Conservation (phyloP, 2,797 vertebrate genomes). For the Micropoecilia bifurca region DNA sequence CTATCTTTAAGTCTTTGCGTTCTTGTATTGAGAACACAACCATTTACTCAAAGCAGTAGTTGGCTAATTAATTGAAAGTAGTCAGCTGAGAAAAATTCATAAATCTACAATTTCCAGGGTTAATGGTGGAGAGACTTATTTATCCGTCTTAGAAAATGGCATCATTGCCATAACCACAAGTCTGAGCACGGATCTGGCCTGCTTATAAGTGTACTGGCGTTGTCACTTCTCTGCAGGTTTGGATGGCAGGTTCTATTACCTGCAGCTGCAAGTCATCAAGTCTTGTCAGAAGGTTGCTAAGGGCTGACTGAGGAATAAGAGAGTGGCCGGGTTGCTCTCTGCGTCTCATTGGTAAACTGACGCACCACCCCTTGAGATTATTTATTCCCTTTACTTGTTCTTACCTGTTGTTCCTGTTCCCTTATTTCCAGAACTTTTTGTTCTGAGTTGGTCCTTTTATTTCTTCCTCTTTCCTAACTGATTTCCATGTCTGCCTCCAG, state of each 20-base stretch:
- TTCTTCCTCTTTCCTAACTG: background rate
- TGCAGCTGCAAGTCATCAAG: background rate
- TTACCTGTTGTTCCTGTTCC: background rate
- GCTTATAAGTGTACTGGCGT: background rate
- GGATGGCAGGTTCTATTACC: background rate
- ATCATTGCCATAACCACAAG: background rate
- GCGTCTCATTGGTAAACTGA: background rate
- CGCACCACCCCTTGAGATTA: background rate
- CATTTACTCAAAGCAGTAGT: slow-evolving; percentile 18
- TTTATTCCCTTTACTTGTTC: background rate
- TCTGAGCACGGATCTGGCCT: background rate
- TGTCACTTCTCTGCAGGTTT: background rate
- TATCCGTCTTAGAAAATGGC: background rate
- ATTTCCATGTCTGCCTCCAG: background rate
- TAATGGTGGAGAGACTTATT: background rate
- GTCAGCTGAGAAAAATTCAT: slow-evolving; percentile 44
- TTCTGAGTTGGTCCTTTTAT: background rate
- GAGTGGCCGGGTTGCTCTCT: background rate
- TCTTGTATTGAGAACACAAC: background rate
- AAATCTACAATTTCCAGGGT: slow-evolving; percentile 46
- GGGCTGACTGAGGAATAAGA: background rate
- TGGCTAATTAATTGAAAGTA: slow-evolving; percentile 59
- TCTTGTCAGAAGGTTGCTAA: background rate
- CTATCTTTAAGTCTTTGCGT: background rate
- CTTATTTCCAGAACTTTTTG: background rate